Evolutionary conservation across 1,140 invertebrate genomes (phyloP).

Genomic region (Pristionchus pacificus): DNA sequence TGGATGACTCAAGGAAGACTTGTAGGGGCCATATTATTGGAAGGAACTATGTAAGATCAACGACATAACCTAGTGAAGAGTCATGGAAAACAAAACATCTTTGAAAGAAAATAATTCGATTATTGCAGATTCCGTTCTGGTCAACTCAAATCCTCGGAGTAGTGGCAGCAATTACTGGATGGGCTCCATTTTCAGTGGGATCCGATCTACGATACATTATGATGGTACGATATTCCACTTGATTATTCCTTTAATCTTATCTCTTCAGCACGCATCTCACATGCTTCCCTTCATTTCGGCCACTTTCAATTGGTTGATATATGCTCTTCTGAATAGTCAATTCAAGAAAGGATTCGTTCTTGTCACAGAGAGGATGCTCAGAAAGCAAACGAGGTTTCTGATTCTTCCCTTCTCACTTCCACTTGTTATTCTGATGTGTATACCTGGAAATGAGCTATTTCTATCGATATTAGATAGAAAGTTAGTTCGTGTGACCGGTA

Average conservation of each 20-base stretch:
- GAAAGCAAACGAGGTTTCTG: conserved; percentile 25
- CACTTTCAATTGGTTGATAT: conserved; percentile 29
- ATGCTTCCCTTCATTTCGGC: conserved; percentile 30
- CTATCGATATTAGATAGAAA: too few relatives aligned
- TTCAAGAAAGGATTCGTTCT: conserved; percentile 35
- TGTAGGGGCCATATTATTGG: too few relatives aligned
- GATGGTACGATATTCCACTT: background rate
- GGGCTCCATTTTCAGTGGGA: background rate
- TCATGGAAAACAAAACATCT: too few relatives aligned
- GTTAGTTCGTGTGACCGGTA: too few relatives aligned
- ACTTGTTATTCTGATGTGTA: too few relatives aligned
- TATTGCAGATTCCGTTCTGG: conserved; percentile 28
- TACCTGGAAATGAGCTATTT: too few relatives aligned
- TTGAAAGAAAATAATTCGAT: too few relatives aligned
- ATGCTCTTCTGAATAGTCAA: conserved; percentile 31
- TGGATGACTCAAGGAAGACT: too few relatives aligned
- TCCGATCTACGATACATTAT: background rate
- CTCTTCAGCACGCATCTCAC: conserved; percentile 20
- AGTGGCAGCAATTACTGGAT: background rate
- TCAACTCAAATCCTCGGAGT: conserved; percentile 21
- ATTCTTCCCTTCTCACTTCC: too few relatives aligned
- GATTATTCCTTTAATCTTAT: too few relatives aligned
- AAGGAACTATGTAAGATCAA: too few relatives aligned
- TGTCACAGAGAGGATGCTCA: conserved; percentile 29
- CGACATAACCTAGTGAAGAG: too few relatives aligned